These are phyloP conservation scores for Phalacrocorax brasilianus DNA, from an alignment of 2,113 vertebrate genomes.

Conservation along the genomic window DNA sequence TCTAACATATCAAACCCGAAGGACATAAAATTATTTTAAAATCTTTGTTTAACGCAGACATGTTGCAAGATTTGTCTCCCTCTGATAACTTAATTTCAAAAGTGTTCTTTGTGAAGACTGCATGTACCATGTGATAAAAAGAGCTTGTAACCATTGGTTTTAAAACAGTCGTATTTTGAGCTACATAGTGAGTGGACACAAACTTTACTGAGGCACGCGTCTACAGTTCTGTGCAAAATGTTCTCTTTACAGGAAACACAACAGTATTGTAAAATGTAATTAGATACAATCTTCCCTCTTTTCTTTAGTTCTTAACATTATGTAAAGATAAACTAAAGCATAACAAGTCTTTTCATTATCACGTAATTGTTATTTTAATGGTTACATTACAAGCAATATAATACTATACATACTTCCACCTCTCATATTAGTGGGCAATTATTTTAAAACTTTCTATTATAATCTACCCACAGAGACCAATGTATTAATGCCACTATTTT, in stretches of 20 bases:
- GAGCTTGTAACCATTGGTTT: neutral
- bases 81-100: neutral
- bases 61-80: neutral
- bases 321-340: conserved; percentile 77
- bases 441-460: conserved; percentile 67
- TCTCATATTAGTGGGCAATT: conserved; percentile 72
- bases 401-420: conserved; percentile 66
- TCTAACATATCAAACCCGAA: neutral
- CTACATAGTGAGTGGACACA: neutral
- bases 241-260: conserved; percentile 24
- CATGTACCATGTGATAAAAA: neutral
- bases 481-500: conserved; percentile 63
- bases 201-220: neutral
- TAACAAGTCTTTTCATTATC: conserved; percentile 70
- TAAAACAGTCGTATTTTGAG: neutral
- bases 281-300: conserved; percentile 67
- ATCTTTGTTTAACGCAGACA: neutral
- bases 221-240: conserved; percentile 36
- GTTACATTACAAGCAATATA: conserved; percentile 64
- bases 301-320: conserved; percentile 75
- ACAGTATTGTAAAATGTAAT: conserved; percentile 64
- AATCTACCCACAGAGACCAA: conserved; percentile 57
- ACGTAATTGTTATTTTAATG: conserved; percentile 74
- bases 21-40: neutral
- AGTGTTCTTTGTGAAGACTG: neutral